These are phyloP conservation scores for Cordilura impudica DNA, from an alignment of 2,888 invertebrate genomes.

Conservation along the genomic window DNA sequence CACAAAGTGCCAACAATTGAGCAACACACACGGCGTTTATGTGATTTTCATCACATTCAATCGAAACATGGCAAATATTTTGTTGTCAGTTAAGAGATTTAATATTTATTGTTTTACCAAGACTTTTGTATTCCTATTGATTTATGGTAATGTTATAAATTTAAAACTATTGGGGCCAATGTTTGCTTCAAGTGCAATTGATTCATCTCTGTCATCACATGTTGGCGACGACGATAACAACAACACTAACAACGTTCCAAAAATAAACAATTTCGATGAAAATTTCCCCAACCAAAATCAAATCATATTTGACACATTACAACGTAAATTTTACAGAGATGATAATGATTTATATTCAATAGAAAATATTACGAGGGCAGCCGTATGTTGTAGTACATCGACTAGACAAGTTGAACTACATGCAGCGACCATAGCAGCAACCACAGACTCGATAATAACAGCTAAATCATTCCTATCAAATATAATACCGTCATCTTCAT, in stretches of 20 bases:
- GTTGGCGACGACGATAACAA: background rate
- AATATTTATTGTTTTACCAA: slow-evolving; percentile 20
- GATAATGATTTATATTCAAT: slow-evolving; percentile 36
- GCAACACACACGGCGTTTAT: slow-evolving; percentile 3
- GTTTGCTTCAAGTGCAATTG: background rate
- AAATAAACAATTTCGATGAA: slow-evolving; percentile 30
- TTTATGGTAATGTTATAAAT: background rate
- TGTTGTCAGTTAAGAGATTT: background rate
- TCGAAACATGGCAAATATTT: background rate
- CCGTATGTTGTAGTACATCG: background rate
- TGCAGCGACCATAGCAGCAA: slow-evolving; percentile 45
- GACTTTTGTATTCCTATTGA: slow-evolving; percentile 7
- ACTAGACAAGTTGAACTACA: slow-evolving; percentile 30
- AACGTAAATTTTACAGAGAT: background rate
- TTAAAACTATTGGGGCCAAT: background rate
- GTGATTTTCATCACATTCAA: slow-evolving; percentile 9
- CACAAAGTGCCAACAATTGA: slow-evolving; percentile 23
- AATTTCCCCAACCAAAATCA: slow-evolving; percentile 36
- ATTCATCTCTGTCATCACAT: slow-evolving; percentile 6
- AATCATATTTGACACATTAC: slow-evolving; percentile 31
- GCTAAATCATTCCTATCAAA: slow-evolving; percentile 8
- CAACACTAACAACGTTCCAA: slow-evolving; percentile 1
- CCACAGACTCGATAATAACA: slow-evolving; percentile 16
- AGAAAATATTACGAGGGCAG: background rate
- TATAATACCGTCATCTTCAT: slow-evolving; percentile 23